phyloP scores from a whole-genome alignment of 2,888 invertebrate genomes.

The Erannis defoliaria region DNA sequence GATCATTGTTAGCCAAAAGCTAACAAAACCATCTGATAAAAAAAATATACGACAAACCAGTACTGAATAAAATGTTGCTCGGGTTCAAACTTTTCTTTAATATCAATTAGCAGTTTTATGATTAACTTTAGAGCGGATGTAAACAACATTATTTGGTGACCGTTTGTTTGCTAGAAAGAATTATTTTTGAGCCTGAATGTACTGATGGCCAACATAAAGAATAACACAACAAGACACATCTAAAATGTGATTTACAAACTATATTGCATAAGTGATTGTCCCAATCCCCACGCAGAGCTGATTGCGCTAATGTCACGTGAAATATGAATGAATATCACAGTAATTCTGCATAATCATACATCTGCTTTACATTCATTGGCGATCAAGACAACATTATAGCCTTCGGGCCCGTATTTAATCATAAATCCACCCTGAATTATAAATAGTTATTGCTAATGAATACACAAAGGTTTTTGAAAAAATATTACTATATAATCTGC shows the following conservation, averaged over 20 bases:
- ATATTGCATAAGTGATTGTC: neutral
- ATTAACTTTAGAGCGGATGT: no score
- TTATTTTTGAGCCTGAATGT: neutral
- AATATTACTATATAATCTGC: constrained; percentile 22
- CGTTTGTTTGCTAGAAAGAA: no score
- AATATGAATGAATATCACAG: constrained; percentile 81
- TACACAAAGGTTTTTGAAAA: constrained; percentile 16
- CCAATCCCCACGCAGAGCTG: constrained; percentile 65
- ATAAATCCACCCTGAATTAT: constrained; percentile 16
- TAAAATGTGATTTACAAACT: neutral
- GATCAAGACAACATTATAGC: constrained; percentile 62
- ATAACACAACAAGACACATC: neutral
- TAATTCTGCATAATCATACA: constrained; percentile 69
- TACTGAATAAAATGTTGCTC: no score
- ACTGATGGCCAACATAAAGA: neutral
- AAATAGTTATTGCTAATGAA: constrained; percentile 15
- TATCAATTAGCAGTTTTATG: no score
- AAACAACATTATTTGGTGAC: neutral
- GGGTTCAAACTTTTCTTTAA: no score
- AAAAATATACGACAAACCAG: no score
- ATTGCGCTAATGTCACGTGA: constrained; percentile 59
- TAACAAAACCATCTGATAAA: no score
- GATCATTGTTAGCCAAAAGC: no score
- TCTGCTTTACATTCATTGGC: constrained; percentile 53
- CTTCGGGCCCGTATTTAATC: constrained; percentile 28